A percentile compares a stretch with the other conserved stretches of the same genome.
phyloP scores from a whole-genome alignment of 2,888 invertebrate genomes.

The Charanyca ferruginea region DNA sequence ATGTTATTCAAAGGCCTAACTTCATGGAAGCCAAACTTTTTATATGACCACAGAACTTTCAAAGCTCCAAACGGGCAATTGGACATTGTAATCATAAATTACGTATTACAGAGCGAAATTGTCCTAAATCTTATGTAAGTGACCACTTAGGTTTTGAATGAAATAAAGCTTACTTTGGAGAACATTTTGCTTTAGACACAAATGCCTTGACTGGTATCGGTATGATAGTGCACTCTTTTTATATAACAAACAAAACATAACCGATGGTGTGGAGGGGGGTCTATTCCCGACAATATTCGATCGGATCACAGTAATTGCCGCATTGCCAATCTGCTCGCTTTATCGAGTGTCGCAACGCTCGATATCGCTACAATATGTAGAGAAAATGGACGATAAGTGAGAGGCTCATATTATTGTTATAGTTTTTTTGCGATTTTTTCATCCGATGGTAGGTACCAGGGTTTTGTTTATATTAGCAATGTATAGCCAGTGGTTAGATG shows the following conservation, averaged over 20 bases:
- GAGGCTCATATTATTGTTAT: slow-evolving; percentile 80
- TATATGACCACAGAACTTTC: slow-evolving; percentile 36
- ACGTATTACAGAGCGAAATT: slow-evolving; percentile 61
- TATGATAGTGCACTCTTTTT: slow-evolving; percentile 87
- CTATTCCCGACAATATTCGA: slow-evolving; percentile 88
- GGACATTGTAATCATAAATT: slow-evolving; percentile 67
- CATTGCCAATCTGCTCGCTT: slow-evolving; percentile 87
- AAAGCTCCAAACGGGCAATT: slow-evolving; percentile 55
- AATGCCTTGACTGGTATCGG: slow-evolving; percentile 86
- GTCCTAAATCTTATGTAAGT: slow-evolving; percentile 73
- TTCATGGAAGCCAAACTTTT: slow-evolving; percentile 8
- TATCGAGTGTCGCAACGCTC: slow-evolving; percentile 85
- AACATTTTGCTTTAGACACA: slow-evolving; percentile 88
- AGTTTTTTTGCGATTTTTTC: slow-evolving; percentile 62
- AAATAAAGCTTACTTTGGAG: slow-evolving; percentile 86
- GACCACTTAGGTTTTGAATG: slow-evolving; percentile 64
- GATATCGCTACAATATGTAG: slow-evolving; percentile 83
- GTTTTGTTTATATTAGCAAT: slow-evolving; percentile 24
- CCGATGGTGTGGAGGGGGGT: slow-evolving; percentile 81
- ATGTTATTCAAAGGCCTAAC: slow-evolving; percentile 1
- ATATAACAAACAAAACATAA: slow-evolving; percentile 90
- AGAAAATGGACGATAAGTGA: slow-evolving; percentile 82
- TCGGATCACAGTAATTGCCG: slow-evolving; percentile 88
- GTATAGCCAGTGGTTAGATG: slow-evolving; percentile 17
- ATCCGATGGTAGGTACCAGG: slow-evolving; percentile 21